Evolutionary conservation across 2,113 vertebrate genomes (phyloP), one percentile per base, ranked within the genome.

Genomic region (Hypanus sabinus): DNA sequence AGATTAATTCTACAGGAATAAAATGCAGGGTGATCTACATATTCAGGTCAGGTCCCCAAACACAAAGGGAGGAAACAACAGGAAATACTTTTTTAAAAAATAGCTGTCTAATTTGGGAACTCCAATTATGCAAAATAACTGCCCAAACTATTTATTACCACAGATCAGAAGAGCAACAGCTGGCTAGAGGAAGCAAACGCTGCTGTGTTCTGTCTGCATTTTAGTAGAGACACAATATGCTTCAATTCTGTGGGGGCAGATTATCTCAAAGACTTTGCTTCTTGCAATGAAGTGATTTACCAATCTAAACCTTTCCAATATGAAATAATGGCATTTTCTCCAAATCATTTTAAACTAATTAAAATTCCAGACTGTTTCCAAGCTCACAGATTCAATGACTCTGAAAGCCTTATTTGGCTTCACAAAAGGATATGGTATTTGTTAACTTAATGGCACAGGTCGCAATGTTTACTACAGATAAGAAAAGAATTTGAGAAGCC

Each of bases 401-500:
- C 14, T 73, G 70, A 46, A 73, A 71, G 20, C 20, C 65, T 71
- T 46, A 71, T 38, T 71, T 92, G 20, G 65, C 68, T 92, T 92
- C 62, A 38, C 65, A 71, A 71, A 93, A 93, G 70, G 91, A 46
- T 46, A 73, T 75, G 22, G 91, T 27, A 73, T 46, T 93, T 55
- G 27, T 36, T 46, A 73, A 24, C 22, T 36, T 93, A 71, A 71
- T 93, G 65, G 70, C 70, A 73, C 91, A 93, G 70, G 91, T 71
- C 65, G 90, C 36, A 71, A 92, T 38, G 65, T 46, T 93, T 93
- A 93, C 9, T 16, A 73, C 90, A 93, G 90, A 73, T 46, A 93
- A 93, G 85, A 60, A 70, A 73, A 38, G 68, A 33, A 93, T 93
- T 93, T 73, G 38, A 30, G 38, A 24, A 93, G 33, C 3, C 68